These are phyloP conservation scores for Zaprionus camerounensis DNA, from an alignment of 1,140 invertebrate genomes.

Conservation along the genomic window DNA sequence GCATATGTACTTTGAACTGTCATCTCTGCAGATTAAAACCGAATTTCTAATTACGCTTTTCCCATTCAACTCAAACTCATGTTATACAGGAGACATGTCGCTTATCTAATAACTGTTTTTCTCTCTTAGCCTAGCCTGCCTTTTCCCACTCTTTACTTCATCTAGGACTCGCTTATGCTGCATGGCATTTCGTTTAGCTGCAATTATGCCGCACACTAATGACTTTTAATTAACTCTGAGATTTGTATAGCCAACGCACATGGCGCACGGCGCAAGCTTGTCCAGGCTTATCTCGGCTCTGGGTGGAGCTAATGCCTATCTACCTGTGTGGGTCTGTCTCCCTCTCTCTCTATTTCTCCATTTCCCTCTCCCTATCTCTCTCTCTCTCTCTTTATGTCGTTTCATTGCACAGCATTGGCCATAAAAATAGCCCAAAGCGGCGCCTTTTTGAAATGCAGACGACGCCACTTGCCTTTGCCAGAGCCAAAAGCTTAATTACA, in stretches of 20 bases:
- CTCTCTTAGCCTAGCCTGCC: neutral
- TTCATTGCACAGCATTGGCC: slow-evolving; percentile 69
- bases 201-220: slow-evolving; percentile 74
- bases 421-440: slow-evolving; percentile 71
- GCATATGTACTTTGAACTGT: neutral
- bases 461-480: slow-evolving; percentile 34
- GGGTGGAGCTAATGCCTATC: slow-evolving; percentile 17
- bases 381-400: slow-evolving; percentile 1
- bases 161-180: slow-evolving; percentile 5
- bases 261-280: slow-evolving; percentile 15
- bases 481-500: slow-evolving; percentile 66
- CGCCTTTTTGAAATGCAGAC: slow-evolving; percentile 57
- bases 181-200: slow-evolving; percentile 50
- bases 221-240: slow-evolving; percentile 79
- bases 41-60: slow-evolving; percentile 1
- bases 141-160: neutral
- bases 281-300: slow-evolving; percentile 55
- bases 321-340: slow-evolving; percentile 17
- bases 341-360: neutral
- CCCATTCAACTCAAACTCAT: neutral
- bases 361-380: neutral
- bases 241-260: slow-evolving; percentile 63
- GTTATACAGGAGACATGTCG: neutral
- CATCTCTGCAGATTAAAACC: neutral
- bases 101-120: slow-evolving; percentile 5